Evolutionary conservation across 2,797 vertebrate species (phyloP), one percentile per base, ranked within the genome.

Genomic region (Myripristis jacobus): DNA sequence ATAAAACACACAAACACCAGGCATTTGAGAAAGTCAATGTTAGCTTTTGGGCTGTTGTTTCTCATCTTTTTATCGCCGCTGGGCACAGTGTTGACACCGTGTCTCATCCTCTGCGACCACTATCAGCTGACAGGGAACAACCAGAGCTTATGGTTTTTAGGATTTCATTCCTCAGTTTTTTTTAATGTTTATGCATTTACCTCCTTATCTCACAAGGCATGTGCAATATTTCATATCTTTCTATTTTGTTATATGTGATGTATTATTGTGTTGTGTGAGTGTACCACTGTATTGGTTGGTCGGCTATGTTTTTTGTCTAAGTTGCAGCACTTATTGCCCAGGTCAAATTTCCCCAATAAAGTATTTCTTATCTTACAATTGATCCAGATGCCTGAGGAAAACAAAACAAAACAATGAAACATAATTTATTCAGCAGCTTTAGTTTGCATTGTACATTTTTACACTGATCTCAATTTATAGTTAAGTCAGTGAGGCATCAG

Each of bases 31-130:
- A 55, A 59, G 55, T 53, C 79, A 7, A 19, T 82, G 81, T 78
- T 86, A 29, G 76, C 83, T 77, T 74, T 78, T 52, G 78, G 73
- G 55, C 70, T 60, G 46, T 74, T 70, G 77, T 78, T 55, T 82
- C 73, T 74, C 81, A 79, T 77, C 81, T 87, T 85, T 87, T 83
- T 80, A 82, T 81, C 66, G 16, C n/a, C 1, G 27, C 74, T 82
- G 67, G 75, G 71, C 79, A 79, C 74, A 69, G 18, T 81, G 86
- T 86, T 87, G 88, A 89, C 88, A 60, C 51, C 54, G 68, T 11
- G 24, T 68, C 65, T 85, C 75, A 61, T 77, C 56, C 81, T 74
- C 66, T 65, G 60, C 59, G 75, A 80, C 24, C 19, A 56, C 46
- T 25, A 79, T 53, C 71, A 70, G 79, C 78, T 86, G 84, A 80